These are phyloP conservation scores for Polyommatus icarus DNA, from an alignment of 2,888 invertebrate genomes.

Conservation along the genomic window DNA sequence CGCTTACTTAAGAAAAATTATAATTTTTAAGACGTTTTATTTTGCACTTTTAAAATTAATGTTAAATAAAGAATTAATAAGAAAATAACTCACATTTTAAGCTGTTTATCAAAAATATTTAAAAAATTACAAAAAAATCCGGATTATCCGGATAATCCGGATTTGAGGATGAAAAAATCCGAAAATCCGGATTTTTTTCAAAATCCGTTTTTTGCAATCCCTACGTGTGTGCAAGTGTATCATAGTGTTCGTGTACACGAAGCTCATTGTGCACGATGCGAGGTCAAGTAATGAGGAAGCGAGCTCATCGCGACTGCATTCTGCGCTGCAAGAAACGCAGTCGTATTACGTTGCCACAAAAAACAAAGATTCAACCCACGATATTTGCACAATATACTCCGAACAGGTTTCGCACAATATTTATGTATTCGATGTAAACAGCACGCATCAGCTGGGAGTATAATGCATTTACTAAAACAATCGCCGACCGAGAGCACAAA, in stretches of 20 bases:
- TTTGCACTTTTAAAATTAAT: too few relatives aligned
- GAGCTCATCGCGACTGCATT: slow-evolving; percentile 61
- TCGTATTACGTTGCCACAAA: slow-evolving; percentile 36
- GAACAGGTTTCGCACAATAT: slow-evolving; percentile 32
- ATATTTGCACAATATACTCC: slow-evolving; percentile 34
- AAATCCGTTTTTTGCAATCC: too few relatives aligned
- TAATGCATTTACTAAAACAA: slow-evolving; percentile 20
- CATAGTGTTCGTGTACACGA: slow-evolving; percentile 17
- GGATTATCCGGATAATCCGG: too few relatives aligned
- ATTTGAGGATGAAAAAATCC: too few relatives aligned
- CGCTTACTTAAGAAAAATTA: too few relatives aligned
- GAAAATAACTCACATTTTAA: too few relatives aligned
- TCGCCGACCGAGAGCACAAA: neutral
- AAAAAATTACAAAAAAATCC: too few relatives aligned
- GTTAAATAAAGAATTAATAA: too few relatives aligned
- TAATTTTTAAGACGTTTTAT: too few relatives aligned
- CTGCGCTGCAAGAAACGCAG: slow-evolving; percentile 53
- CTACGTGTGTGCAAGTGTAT: slow-evolving; percentile 21
- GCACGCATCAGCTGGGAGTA: slow-evolving; percentile 25
- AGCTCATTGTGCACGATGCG: slow-evolving; percentile 42
- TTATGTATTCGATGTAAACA: slow-evolving; percentile 16
- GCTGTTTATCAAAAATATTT: too few relatives aligned
- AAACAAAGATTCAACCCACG: slow-evolving; percentile 36
- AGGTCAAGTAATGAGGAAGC: slow-evolving; percentile 58
- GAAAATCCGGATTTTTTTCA: too few relatives aligned